Percentiles rank a stretch among this genome's conserved stretches.
phyloP scores from a whole-genome alignment of 2,113 vertebrate genomes.

The Apus apus region DNA sequence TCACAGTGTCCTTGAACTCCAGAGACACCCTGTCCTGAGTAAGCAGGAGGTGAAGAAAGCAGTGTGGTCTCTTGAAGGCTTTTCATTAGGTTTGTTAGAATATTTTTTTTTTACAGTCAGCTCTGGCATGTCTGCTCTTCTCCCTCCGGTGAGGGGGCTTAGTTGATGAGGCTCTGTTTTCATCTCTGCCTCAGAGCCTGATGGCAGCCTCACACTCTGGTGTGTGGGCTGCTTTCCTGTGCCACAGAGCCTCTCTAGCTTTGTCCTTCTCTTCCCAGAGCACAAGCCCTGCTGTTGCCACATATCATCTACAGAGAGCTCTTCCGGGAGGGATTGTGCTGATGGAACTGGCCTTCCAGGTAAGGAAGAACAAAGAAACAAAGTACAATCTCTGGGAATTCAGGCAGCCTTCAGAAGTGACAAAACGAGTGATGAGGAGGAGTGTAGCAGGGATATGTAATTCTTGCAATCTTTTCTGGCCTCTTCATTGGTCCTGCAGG shows the following conservation, averaged over 20 bases:
- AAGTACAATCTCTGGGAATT: not conserved
- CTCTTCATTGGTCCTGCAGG: not conserved
- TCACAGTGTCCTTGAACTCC: not conserved
- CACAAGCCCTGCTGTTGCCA: constrained; percentile 73
- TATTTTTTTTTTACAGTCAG: not conserved
- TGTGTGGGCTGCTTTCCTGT: not conserved
- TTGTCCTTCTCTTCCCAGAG: constrained; percentile 74
- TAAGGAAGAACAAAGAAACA: constrained; percentile 51
- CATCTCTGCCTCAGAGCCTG: not conserved
- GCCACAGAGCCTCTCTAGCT: not conserved
- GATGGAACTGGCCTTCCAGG: constrained; percentile 97
- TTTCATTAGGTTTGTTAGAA: not conserved
- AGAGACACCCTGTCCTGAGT: not conserved
- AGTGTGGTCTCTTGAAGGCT: not conserved
- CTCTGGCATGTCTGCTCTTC: not conserved
- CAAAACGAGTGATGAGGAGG: not conserved
- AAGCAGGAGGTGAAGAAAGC: not conserved
- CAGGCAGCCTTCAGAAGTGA: not conserved
- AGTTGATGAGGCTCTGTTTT: not conserved
- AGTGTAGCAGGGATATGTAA: not conserved
- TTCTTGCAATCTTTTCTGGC: not conserved
- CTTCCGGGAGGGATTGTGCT: constrained; percentile 95
- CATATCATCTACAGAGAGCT: constrained; percentile 94
- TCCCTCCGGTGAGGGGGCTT: not conserved
- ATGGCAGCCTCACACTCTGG: not conserved